Evolutionary conservation across 1,140 invertebrate species (phyloP), one percentile per base, ranked within the genome.

Genomic region (Drosophila sturtevanti): DNA sequence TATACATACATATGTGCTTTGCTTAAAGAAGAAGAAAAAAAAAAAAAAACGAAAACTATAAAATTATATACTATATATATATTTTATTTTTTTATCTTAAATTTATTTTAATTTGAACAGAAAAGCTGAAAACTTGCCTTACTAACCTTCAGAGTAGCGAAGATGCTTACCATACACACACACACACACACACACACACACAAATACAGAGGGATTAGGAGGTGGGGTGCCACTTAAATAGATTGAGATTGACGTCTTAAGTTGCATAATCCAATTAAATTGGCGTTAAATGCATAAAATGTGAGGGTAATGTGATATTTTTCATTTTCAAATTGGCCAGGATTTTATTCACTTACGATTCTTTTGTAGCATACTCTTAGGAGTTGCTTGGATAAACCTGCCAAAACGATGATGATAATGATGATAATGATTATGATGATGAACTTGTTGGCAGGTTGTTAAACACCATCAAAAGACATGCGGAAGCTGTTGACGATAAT

Each of bases 11-110:
- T 62, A 21, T 74, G 18, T 65, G n/a, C n/a, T n/a, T 69, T 63
- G 66, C 65, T 63, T 59, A 44, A 74, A 77, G 54, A 56, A 56
- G n/a, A n/a, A 64, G 63, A 65, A 24, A 24, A 24, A 1, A 24
- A 24, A 1, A 24, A 31, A 31, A 31, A 31, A 31, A 31, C 27
- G 27, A 31, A n/a, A n/a, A n/a, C n/a, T n/a, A 70, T 18, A 54
- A 34, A 48, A 41, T 35, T 65, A 65, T 63, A 54, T 71, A 7
- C n/a, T 48, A 18, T 16, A 18, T 69, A 61, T 70, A 77, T 69
- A 65, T 77, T 55, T 74, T 66, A 58, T 69, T 70, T 58, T 77
- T 80, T 85, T 76, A 87, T 86, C 66, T 86, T 51, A 86, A 82
- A 69, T 87, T 79, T 64, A 87, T 82, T 86, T 79, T 70, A 77